These are phyloP conservation scores for Centroberyx gerrardi DNA, from an alignment of 2,797 vertebrate genomes.

Conservation along the genomic window DNA sequence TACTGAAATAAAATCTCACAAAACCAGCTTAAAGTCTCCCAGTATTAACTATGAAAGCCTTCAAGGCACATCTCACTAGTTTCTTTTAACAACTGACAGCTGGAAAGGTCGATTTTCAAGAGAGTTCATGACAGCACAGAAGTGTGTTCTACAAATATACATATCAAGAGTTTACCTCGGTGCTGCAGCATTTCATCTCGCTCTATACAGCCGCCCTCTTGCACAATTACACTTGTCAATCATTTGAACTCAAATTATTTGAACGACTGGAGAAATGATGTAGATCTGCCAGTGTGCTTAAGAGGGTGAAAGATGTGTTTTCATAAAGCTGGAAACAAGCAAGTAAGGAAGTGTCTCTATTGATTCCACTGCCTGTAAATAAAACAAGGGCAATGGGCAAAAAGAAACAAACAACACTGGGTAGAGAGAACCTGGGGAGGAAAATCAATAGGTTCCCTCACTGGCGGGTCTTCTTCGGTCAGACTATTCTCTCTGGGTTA, in stretches of 20 bases:
- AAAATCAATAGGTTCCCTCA: conserved; percentile 86
- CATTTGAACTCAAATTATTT: conserved; percentile 83
- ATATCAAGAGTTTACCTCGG: conserved; percentile 71
- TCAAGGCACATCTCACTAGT: conserved; percentile 43
- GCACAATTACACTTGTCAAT: conserved; percentile 88
- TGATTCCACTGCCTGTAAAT: conserved; percentile 85
- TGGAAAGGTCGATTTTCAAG: conserved; percentile 66
- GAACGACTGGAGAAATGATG: conserved; percentile 84
- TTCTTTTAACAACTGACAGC: conserved; percentile 58
- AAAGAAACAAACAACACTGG: conserved; percentile 86
- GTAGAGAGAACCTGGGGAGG: conserved; percentile 76
- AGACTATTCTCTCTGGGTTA: conserved; percentile 80
- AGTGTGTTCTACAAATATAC: conserved; percentile 71
- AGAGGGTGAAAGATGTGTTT: conserved; percentile 83
- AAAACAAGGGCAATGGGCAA: conserved; percentile 83
- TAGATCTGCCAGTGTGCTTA: conserved; percentile 82
- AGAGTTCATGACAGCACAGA: conserved; percentile 73
- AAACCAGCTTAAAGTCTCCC: conserved; percentile 2
- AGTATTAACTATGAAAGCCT: conserved; percentile 33
- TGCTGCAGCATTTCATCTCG: conserved; percentile 67
- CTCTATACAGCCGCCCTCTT: conserved; percentile 63
- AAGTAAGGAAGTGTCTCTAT: conserved; percentile 83
- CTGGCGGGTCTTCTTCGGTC: conserved; percentile 81
- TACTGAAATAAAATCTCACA: conserved; percentile 25
- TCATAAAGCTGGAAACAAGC: conserved; percentile 84